Base-by-base conservation (phyloP, 1,140 invertebrate genomes). In the Diabrotica undecimpunctata region DNA sequence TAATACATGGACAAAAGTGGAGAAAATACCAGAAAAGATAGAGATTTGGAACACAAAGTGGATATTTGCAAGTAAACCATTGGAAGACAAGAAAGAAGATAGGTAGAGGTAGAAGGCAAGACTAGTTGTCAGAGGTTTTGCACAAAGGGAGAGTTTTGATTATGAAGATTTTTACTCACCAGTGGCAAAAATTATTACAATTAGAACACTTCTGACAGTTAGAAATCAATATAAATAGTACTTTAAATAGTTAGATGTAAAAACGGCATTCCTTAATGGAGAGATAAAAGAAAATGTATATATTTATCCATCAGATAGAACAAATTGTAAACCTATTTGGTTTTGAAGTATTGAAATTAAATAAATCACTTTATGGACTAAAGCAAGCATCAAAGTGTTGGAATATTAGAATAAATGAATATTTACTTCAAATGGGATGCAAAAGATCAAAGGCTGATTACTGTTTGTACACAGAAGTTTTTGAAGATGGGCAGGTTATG, bases 231-330 rank as follows among this genome's bases (percentile, higher is more conserved):
- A 67, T 67, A 68, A 76, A 71, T 65, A 78, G 55, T 41, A 75
- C 51, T 63, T 77, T 35, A 46, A 72, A 61, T 52, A 62, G 35
- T 13, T 66, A 12, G 60, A 66, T 56, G 65, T 66, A 12, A 5
- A 63, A 46, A 46, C 65, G 6, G 60, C 41, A 13, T 66, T 66
- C 50, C 37, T 66, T 0, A 66, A 64, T 46, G 52, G 62, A 8
- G 66, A 72, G 52, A 72, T 79, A 46, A 69, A 79, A 12, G 79
- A 83, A 70, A 69, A 70, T 7, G 69, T 82, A 9, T 83, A 72
- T 73, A 81, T 82, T 75, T 67, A 69, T 53, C 78, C 69, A 72
- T 79, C 79, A 54, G 67, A 70, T 55, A 77, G 75, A n/a, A 75
- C 74, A 53, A 14, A 53, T 6, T 53, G 10, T 14, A 14, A 56